Evolutionary conservation across 2,113 vertebrate genomes (phyloP), one percentile per base, ranked within the genome.

Genomic region (Hirundichthys speculiger): DNA sequence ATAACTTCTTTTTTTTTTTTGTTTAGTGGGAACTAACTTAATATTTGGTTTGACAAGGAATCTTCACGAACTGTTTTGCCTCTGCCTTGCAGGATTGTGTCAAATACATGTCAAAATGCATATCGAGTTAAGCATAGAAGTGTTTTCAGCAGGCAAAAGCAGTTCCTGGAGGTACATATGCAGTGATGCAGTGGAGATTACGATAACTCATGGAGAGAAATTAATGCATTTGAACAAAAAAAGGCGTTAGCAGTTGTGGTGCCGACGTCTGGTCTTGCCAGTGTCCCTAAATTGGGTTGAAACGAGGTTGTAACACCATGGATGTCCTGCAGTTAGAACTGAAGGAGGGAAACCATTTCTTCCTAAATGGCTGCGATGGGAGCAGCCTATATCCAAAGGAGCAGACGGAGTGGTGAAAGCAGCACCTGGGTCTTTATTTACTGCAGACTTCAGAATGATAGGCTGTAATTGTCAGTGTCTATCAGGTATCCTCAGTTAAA

Each of bases 341-440:
- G 85, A 85, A 82, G 77, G 71, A 69, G 83, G 79, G 87, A 88
- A 88, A 89, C 80, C 75, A 86, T 77, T 77, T 73, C 54, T 69
- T 61, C 77, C 66, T 58, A 60, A 75, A 75, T 16, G 56, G 69
- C 78, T 73, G 79, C 47, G 5, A 62, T 67, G 70, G 79, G 69
- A 82, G 40, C 9, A 11, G 49, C 49, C 61, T 56, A 20, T 2
- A 78, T 79, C 79, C 70, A 69, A 57, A 63, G 43, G 60, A 88
- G 82, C 76, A 89, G 69, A 80, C 69, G 38, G 65, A 59, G 39
- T 4, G 46, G 65, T 63, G 59, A 62, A 60, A 73, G 61, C 22
- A 12, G 34, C 79, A 54, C 73, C 67, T 43, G 57, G 66, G 73
- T 80, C 50, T 74, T 84, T 86, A 72, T 88, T 80, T 74, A 82